Conservation (phyloP, 1,140 invertebrate species). For the Drosophila bipectinata region DNA sequence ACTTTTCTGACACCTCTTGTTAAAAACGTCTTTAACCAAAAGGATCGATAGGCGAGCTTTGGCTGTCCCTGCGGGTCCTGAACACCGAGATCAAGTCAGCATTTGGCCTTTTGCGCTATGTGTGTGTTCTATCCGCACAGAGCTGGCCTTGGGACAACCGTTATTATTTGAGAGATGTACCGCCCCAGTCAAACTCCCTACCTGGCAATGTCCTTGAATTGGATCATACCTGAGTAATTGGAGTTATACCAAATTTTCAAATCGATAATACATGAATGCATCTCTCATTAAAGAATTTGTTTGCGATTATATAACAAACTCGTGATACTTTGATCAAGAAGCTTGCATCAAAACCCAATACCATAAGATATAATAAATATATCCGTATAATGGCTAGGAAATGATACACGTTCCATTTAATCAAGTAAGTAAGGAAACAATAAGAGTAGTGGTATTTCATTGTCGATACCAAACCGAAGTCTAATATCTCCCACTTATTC, state of each 20-base stretch:
- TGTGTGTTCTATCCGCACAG: conserved; percentile 93
- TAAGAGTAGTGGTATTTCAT: conserved; percentile 88
- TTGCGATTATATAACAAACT: no score
- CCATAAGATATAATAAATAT: no score
- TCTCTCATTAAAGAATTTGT: no score
- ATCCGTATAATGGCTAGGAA: conserved; percentile 31
- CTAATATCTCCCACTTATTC: no score
- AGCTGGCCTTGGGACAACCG: conserved; percentile 94
- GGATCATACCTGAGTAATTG: no score
- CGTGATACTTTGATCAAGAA: no score
- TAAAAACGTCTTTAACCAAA: conserved; percentile 90
- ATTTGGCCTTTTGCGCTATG: conserved; percentile 93
- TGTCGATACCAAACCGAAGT: conserved; percentile 52
- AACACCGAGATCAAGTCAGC: conserved; percentile 89
- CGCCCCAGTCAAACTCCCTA: conserved; percentile 51
- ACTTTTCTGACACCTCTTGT: conserved; percentile 92
- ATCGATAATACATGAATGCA: no score
- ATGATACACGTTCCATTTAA: background rate
- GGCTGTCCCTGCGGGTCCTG: conserved; percentile 88
- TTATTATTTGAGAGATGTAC: conserved; percentile 92
- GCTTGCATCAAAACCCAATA: no score
- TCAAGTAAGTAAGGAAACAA: conserved; percentile 53
- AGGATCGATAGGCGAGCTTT: conserved; percentile 91
- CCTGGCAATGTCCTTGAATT: conserved; percentile 86
- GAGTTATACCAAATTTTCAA: no score